Conservation (phyloP, 2,797 vertebrate genomes). For the Pseudochirops cupreus region DNA sequence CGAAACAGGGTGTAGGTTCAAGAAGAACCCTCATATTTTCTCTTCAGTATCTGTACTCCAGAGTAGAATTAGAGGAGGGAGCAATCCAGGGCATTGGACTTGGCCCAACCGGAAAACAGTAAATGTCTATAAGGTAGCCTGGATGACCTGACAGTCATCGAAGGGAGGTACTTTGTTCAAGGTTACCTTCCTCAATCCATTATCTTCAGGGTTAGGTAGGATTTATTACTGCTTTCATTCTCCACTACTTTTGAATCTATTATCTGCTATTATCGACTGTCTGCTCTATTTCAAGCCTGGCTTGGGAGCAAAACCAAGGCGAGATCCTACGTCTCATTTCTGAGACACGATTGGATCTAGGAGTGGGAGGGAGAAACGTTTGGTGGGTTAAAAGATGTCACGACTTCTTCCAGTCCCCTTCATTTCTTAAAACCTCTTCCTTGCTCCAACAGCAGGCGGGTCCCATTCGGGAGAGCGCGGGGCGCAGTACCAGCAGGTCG, state of each 20-base stretch:
- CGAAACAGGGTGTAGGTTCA: conserved; percentile 18
- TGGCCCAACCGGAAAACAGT: neutral
- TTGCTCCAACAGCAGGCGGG: neutral
- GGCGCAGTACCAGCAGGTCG: neutral
- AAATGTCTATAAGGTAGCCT: neutral
- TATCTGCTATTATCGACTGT: neutral
- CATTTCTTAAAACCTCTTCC: neutral
- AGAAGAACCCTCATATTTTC: conserved; percentile 50
- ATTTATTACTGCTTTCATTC: neutral
- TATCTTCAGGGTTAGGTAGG: neutral
- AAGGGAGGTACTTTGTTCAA: neutral
- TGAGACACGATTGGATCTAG: neutral
- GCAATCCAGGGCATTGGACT: neutral
- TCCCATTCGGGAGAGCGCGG: fast-evolving
- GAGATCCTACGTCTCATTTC: neutral
- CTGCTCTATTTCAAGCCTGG: neutral
- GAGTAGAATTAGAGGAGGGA: neutral
- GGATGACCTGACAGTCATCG: neutral
- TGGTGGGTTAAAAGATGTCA: neutral
- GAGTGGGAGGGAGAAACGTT: neutral
- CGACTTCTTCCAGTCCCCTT: neutral
- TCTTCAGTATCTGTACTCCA: conserved; percentile 26
- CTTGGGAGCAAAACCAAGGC: neutral
- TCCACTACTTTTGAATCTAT: neutral
- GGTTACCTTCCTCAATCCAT: neutral